Base-by-base conservation (phyloP, 2,888 invertebrate genomes). In the Drosophila nr. medialis region DNA sequence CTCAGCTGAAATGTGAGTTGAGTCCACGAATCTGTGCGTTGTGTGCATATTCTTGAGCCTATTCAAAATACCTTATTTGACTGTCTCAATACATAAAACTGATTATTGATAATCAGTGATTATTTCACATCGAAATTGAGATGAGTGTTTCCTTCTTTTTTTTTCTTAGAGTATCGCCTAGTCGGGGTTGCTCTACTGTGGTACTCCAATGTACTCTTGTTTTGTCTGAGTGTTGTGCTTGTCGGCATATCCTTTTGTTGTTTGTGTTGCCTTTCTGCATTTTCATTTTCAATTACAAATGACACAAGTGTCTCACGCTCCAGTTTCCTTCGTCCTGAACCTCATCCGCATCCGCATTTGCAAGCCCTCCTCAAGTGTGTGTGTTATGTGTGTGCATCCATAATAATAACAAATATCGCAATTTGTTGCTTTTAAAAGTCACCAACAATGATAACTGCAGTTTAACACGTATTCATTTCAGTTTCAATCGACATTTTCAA, bases 261-360 rank as follows among this genome's bases (percentile, higher is more conserved):
- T 71, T 64, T 45, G 45, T 64, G 38, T 40, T 62, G 63, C 36
- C n/a, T 60, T 75, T 78, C 80, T 83, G 88, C 79, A 86, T 88
- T 89, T 86, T 86, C 86, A 82, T 86, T 86, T 88, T 88, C 86
- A 86, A 88, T 86, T 86, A 88, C 86, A 86, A 86, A 88, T 88
- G 86, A 88, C 86, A 88, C 86, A 88, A 88, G 86, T 86, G 77
- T 84, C 86, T 86, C 86, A 86, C 86, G 89, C 89, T 88, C 86
- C 81, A 86, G 76, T 88, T 86, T 78, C 48, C 68, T 48, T 29
- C 68, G 51, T 42, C 45, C 55, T 30, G 50, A 56, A 60, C 49
- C 68, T 29, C 58, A 59, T 64, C 59, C 63, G 34, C 62, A 55
- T 54, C 13, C 21, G 6, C 11, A 60, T 48, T 7, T 7, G 45